Evolutionary conservation across 2,113 vertebrate species (phyloP).

Genomic region (Tychaedon coryphoeus): DNA sequence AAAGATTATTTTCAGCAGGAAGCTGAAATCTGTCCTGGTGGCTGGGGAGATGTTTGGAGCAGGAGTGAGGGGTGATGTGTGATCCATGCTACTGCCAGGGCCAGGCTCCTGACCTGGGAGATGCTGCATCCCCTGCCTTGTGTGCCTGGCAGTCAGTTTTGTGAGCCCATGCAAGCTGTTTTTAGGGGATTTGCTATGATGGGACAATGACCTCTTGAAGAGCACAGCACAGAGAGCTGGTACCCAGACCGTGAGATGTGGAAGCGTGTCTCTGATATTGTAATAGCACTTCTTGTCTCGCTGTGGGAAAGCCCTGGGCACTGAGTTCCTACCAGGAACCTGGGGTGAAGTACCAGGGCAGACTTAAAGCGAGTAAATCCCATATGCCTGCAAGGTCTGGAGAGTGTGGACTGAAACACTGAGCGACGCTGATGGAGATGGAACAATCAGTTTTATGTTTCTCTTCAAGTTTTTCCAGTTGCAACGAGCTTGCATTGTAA

Average conservation of each 20-base stretch:
- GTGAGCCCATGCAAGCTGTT: conserved; percentile 3
- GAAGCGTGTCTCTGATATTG: not conserved
- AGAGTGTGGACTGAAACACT: not conserved
- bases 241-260: not conserved
- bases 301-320: not conserved
- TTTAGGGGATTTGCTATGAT: not conserved
- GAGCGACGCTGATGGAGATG: not conserved
- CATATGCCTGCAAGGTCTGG: not conserved
- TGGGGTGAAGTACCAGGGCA: not conserved
- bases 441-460: conserved; percentile 34
- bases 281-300: conserved; percentile 45
- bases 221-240: conserved; percentile 3
- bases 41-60: not conserved
- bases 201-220: not conserved
- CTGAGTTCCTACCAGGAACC: not conserved
- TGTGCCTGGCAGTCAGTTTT: not conserved
- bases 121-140: not conserved
- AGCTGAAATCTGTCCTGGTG: not conserved
- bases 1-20: conserved; percentile 2
- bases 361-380: not conserved
- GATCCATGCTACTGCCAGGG: not conserved
- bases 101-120: not conserved
- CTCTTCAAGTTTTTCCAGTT: conserved; percentile 73
- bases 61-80: not conserved
- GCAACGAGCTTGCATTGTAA: conserved; percentile 65